Evolutionary conservation across 2,888 invertebrate species (phyloP).

Genomic region (Neuroscelio doddi): DNA sequence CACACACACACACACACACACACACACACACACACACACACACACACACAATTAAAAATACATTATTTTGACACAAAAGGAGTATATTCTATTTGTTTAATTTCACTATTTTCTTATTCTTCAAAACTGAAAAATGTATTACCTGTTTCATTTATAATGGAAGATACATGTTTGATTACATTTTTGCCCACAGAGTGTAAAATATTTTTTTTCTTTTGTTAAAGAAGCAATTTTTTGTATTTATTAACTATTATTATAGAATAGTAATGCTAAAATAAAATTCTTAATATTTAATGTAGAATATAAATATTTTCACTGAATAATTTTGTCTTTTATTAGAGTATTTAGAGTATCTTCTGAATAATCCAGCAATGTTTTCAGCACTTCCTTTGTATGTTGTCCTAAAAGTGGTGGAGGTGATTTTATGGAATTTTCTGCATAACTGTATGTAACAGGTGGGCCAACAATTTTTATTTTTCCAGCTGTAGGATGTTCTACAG

Average conservation of each 20-base stretch:
- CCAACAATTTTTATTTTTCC: constrained; percentile 86
- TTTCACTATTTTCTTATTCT: too few relatives aligned
- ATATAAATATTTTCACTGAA: constrained; percentile 68
- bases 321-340: constrained; percentile 71
- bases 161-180: too few relatives aligned
- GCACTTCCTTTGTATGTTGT: constrained; percentile 87
- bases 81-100: too few relatives aligned
- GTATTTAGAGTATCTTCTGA: constrained; percentile 75
- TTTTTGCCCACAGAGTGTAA: too few relatives aligned
- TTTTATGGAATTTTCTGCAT: constrained; percentile 80
- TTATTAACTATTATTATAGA: neutral
- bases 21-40: too few relatives aligned
- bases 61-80: too few relatives aligned
- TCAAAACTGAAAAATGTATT: too few relatives aligned
- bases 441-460: constrained; percentile 88
- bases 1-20: too few relatives aligned
- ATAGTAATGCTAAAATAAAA: neutral
- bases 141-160: too few relatives aligned
- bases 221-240: neutral
- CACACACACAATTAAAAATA: too few relatives aligned
- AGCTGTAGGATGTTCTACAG: constrained; percentile 79
- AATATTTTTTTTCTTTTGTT: too few relatives aligned
- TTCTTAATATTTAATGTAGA: constrained; percentile 24
- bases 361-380: constrained; percentile 80
- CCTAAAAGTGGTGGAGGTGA: constrained; percentile 89